phyloP scores from a whole-genome alignment of 2,888 invertebrate genomes.

The Drosophila leonis region DNA sequence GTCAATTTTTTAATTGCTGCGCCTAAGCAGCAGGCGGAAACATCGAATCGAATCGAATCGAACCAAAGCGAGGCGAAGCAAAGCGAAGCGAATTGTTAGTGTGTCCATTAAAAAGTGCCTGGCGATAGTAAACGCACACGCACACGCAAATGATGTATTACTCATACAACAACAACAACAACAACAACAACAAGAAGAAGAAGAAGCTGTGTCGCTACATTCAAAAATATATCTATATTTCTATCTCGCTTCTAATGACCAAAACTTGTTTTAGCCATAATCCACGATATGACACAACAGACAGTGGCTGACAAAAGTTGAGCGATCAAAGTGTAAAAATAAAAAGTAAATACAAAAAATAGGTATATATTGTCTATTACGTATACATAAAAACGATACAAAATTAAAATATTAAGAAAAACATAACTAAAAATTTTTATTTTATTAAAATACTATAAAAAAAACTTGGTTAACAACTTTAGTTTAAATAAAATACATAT shows the following conservation, averaged over 20 bases:
- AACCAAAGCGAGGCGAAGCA: slow-evolving; percentile 15
- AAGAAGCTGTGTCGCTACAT: slow-evolving; percentile 20
- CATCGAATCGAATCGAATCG: slow-evolving; percentile 21
- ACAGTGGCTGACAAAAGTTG: slow-evolving; percentile 50
- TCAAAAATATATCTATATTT: slow-evolving; percentile 15
- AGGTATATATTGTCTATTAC: neutral
- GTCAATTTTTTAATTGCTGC: slow-evolving; percentile 70
- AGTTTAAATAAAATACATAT: neutral
- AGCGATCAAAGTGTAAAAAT: neutral
- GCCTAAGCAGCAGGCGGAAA: slow-evolving; percentile 76
- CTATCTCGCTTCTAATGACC: slow-evolving; percentile 49
- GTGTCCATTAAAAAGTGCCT: slow-evolving; percentile 48
- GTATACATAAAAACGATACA: neutral
- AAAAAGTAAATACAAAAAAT: too few species aligned
- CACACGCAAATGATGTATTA: slow-evolving; percentile 43
- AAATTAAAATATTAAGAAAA: neutral
- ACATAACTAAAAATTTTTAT: too few species aligned
- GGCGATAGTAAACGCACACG: slow-evolving; percentile 9
- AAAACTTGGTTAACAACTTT: too few species aligned
- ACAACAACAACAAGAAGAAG: too few species aligned
- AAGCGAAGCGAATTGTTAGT: slow-evolving; percentile 7
- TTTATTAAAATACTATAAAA: neutral
- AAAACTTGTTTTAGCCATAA: slow-evolving; percentile 63
- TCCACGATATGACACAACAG: slow-evolving; percentile 35
- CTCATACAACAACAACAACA: slow-evolving; percentile 34